A percentile compares a stretch with the other conserved stretches of the same genome.
Evolutionary conservation across 1,140 invertebrate species (phyloP).

Genomic region (Pseudomyrmex dendroicus): DNA sequence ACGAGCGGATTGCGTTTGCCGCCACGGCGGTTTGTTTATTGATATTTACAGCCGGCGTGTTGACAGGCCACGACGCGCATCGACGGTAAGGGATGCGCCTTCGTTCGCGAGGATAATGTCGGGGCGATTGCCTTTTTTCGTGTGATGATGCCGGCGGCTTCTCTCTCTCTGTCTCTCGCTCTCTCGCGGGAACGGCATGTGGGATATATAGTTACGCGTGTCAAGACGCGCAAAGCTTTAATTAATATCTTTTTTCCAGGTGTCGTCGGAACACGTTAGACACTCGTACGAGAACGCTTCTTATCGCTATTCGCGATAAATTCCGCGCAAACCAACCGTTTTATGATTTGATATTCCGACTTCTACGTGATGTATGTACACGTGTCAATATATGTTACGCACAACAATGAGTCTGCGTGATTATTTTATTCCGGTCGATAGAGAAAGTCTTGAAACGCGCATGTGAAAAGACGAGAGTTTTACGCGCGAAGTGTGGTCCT

Average conservation of each 20-base stretch:
- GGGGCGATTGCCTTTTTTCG: conserved; percentile 48
- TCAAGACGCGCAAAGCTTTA: conserved; percentile 29
- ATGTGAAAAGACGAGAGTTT: conserved; percentile 42
- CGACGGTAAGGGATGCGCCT: conserved; percentile 41
- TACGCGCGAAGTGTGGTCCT: conserved; percentile 18
- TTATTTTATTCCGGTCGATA: conserved; percentile 8
- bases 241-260: conserved; percentile 56
- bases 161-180: conserved; percentile 6
- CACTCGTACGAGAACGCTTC: neutral
- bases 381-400: neutral
- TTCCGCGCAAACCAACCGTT: neutral
- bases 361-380: neutral
- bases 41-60: conserved; percentile 75
- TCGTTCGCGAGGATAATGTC: conserved; percentile 39
- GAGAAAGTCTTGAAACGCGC: conserved; percentile 32
- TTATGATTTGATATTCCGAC: no score
- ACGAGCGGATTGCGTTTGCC: conserved; percentile 25
- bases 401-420: neutral
- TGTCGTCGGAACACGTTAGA: conserved; percentile 36
- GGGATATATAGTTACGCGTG: conserved; percentile 28
- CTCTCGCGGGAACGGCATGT: conserved; percentile 30
- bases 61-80: conserved; percentile 55
- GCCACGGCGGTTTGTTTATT: conserved; percentile 73
- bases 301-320: neutral
- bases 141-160: conserved; percentile 3